phyloP scores from a whole-genome alignment of 1,140 invertebrate species.

The Ridgeia piscesae region DNA sequence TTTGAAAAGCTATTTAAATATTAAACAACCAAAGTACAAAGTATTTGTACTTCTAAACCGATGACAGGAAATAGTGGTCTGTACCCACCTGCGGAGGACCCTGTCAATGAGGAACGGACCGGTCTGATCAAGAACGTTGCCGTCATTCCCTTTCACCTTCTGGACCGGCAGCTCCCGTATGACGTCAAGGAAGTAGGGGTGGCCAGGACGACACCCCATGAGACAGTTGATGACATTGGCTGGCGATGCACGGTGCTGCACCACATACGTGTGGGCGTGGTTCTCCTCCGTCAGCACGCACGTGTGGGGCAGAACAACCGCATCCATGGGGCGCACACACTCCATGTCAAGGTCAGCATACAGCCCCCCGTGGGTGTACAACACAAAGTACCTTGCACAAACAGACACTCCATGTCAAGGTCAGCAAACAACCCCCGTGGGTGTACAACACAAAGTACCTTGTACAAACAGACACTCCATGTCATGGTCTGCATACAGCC shows the following conservation, averaged over 20 bases:
- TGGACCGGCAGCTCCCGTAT: background rate
- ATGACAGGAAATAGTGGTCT: too few relatives aligned
- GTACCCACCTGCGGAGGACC: background rate
- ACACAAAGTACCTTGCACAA: slow-evolving; percentile 32
- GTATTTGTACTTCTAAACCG: background rate
- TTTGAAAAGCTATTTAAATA: too few relatives aligned
- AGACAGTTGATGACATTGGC: background rate
- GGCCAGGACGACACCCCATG: background rate
- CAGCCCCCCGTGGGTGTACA: slow-evolving; percentile 51
- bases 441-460: too few relatives aligned
- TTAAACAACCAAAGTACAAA: too few relatives aligned
- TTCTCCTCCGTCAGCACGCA: slow-evolving; percentile 52
- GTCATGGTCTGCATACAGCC: too few relatives aligned
- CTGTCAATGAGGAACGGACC: background rate
- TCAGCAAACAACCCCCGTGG: too few relatives aligned
- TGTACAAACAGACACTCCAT: too few relatives aligned
- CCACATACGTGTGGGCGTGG: slow-evolving; percentile 36
- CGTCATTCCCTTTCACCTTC: background rate
- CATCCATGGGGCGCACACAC: slow-evolving; percentile 43
- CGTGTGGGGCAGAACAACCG: slow-evolving; percentile 40
- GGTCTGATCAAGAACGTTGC: background rate
- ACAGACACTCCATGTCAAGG: too few relatives aligned
- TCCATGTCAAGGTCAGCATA: slow-evolving; percentile 54
- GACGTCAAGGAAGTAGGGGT: background rate
- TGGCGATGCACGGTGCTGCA: slow-evolving; percentile 1